These are phyloP conservation scores for Acrocephalus scirpaceus DNA, from an alignment of 2,797 vertebrate genomes.

Conservation along the genomic window DNA sequence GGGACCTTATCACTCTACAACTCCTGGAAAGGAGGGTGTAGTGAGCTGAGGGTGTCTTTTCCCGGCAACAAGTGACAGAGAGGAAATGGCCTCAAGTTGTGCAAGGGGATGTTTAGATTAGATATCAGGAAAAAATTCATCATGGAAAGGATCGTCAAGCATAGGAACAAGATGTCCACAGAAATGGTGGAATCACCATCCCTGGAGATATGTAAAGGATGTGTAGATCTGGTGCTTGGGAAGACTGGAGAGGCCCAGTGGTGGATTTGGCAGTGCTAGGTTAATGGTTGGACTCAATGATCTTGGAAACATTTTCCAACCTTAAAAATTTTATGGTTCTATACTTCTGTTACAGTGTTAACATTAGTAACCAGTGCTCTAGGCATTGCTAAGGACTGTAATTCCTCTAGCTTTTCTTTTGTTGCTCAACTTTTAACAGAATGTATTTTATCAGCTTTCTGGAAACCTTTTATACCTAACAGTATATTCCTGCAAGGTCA, in stretches of 20 bases:
- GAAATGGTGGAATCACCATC: neutral
- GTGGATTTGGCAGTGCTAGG: neutral
- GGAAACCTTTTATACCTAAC: neutral
- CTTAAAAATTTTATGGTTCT: neutral
- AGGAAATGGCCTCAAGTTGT: neutral
- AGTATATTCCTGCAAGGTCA: neutral
- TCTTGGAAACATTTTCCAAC: neutral
- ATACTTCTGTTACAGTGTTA: neutral
- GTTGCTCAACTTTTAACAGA: neutral
- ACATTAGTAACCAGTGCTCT: neutral
- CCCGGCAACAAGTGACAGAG: neutral
- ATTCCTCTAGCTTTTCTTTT: neutral
- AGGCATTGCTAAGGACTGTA: neutral
- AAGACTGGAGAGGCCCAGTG: neutral
- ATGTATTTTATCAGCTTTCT: neutral
- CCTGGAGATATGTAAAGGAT: neutral
- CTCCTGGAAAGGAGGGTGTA: neutral
- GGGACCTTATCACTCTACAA: no score
- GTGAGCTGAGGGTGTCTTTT: neutral
- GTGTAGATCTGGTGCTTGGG: neutral
- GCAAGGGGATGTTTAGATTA: neutral
- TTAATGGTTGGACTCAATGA: neutral
- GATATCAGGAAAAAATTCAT: neutral
- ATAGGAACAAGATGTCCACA: neutral
- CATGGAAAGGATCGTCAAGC: neutral